A percentile compares a stretch with the other conserved stretches of the same genome.
phyloP scores from a whole-genome alignment of 2,797 vertebrate species.

The Meriones psammophilus region DNA sequence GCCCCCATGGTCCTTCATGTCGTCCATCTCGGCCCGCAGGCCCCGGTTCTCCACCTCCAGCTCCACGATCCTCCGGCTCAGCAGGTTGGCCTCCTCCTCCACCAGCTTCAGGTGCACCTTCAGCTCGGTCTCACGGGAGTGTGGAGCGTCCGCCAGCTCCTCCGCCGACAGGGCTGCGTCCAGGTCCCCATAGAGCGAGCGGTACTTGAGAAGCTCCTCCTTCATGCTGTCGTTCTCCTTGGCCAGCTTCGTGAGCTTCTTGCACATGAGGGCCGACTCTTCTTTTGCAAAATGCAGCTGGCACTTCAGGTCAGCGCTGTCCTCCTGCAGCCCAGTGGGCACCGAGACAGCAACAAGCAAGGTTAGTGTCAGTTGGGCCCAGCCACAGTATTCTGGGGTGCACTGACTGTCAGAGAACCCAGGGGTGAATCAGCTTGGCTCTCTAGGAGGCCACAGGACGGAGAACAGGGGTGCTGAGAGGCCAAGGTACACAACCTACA shows the following conservation, averaged over 20 bases:
- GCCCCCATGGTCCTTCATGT: slow-evolving; percentile 93
- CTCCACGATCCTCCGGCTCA: slow-evolving; percentile 97
- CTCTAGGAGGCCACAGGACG: not conserved
- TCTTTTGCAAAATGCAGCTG: slow-evolving; percentile 99
- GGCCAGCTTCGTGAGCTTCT: slow-evolving; percentile 97
- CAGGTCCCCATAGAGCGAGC: slow-evolving; percentile 95
- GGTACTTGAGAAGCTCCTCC: slow-evolving; percentile 96
- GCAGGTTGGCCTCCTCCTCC: slow-evolving; percentile 98
- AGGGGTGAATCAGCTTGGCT: not conserved
- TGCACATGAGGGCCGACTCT: slow-evolving; percentile 98
- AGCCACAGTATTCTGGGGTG: not conserved
- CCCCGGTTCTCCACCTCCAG: slow-evolving; percentile 99
- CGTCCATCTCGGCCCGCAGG: slow-evolving; percentile 96
- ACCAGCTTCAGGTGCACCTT: slow-evolving; percentile 97
- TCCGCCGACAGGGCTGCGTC: slow-evolving; percentile 95
- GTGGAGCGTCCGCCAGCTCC: slow-evolving; percentile 96
- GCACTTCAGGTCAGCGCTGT: slow-evolving; percentile 97
- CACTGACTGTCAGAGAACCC: not conserved
- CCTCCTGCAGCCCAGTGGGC: slow-evolving; percentile 90
- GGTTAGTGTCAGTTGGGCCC: not conserved
- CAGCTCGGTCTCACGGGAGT: slow-evolving; percentile 96
- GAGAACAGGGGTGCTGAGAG: not conserved
- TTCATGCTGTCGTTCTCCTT: slow-evolving; percentile 98
- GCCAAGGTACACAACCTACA: not conserved
- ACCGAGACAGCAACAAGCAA: not conserved